phyloP scores from a whole-genome alignment of 2,797 vertebrate species.

The Malacoctenus gilli region DNA sequence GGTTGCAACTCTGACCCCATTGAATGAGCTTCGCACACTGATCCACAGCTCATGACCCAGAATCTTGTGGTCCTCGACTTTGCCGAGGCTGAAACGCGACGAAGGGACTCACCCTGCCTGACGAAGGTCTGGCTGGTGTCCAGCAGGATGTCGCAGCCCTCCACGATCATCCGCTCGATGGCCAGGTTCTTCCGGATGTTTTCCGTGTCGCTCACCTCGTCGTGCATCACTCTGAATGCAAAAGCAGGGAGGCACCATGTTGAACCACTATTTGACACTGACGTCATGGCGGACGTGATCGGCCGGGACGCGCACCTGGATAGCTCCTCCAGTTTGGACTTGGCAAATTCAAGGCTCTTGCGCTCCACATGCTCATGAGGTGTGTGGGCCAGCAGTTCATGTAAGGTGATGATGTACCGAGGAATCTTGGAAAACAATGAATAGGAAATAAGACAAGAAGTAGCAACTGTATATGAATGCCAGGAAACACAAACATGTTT shows the following conservation, averaged over 20 bases:
- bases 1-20: too few species aligned
- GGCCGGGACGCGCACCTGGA: slow-evolving; percentile 93
- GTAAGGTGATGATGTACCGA: slow-evolving; percentile 97
- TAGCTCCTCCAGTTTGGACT: slow-evolving; percentile 96
- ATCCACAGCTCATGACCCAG: too few species aligned
- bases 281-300: too few species aligned
- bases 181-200: slow-evolving; percentile 98
- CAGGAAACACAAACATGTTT: too few species aligned
- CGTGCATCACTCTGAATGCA: slow-evolving; percentile 92
- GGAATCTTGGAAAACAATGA: slow-evolving; percentile 86
- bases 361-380: slow-evolving; percentile 97
- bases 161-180: slow-evolving; percentile 98
- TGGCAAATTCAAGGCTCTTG: slow-evolving; percentile 98
- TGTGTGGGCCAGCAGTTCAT: slow-evolving; percentile 96
- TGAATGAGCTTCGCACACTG: too few species aligned
- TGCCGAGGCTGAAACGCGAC: background rate
- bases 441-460: background rate
- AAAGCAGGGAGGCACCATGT: too few species aligned
- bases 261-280: too few species aligned
- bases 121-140: slow-evolving; percentile 99
- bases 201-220: slow-evolving; percentile 98
- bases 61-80: too few species aligned
- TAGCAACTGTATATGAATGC: too few species aligned
- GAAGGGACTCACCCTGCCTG: slow-evolving; percentile 90
- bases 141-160: slow-evolving; percentile 96